Conservation (phyloP, 2,888 invertebrate genomes). For the Orchestes rusci region DNA sequence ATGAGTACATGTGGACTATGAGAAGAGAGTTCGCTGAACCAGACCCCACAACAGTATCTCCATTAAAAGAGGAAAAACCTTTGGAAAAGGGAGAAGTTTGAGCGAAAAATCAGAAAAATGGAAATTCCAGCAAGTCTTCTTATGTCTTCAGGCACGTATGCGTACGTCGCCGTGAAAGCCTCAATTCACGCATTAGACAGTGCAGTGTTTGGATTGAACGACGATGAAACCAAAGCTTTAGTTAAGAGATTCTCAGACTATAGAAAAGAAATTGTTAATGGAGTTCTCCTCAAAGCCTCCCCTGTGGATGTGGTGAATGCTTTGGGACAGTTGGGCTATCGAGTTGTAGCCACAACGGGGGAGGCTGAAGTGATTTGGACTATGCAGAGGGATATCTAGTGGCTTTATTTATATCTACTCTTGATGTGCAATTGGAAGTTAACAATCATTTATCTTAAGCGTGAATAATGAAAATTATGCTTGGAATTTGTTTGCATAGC, state of each 20-base stretch:
- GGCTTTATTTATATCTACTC: no score
- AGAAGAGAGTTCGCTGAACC: constrained; percentile 80
- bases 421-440: no score
- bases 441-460: no score
- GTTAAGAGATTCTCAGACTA: constrained; percentile 60
- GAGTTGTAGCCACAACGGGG: constrained; percentile 69
- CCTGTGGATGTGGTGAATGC: constrained; percentile 67
- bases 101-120: constrained; percentile 29
- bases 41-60: constrained; percentile 53
- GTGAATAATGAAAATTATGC: no score
- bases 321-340: constrained; percentile 69
- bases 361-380: constrained; percentile 81
- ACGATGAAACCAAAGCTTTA: constrained; percentile 63
- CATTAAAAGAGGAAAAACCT: constrained; percentile 19
- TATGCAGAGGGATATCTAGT: constrained; percentile 69
- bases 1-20: constrained; percentile 93
- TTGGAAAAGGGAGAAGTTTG: constrained; percentile 21
- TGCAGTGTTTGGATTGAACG: constrained; percentile 67
- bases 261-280: constrained; percentile 59
- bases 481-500: no score
- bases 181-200: constrained; percentile 69
- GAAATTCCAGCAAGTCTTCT: constrained; percentile 43
- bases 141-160: constrained; percentile 50
- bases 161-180: constrained; percentile 73
- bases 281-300: constrained; percentile 61